These are phyloP conservation scores for Crotalus tigris DNA, from an alignment of 2,113 vertebrate genomes.

Conservation along the genomic window DNA sequence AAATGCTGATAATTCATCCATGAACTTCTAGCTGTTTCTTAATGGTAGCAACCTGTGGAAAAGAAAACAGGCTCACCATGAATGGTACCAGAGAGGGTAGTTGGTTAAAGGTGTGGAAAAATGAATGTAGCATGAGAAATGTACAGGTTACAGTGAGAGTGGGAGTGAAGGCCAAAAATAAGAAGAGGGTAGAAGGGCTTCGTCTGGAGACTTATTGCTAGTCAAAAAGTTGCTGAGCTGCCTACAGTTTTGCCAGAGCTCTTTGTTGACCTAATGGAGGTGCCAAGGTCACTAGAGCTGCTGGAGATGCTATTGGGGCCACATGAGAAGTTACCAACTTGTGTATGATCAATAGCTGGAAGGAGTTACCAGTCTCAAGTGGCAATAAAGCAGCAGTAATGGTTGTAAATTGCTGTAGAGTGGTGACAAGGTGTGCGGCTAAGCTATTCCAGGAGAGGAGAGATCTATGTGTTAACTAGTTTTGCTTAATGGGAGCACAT, in stretches of 20 bases:
- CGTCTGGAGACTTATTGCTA: not conserved
- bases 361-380: not conserved
- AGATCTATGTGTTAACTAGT: not conserved
- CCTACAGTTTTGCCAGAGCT: not conserved
- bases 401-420: not conserved
- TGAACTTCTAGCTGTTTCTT: constrained; percentile 30
- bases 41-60: constrained; percentile 30
- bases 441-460: not conserved
- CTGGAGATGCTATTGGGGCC: not conserved
- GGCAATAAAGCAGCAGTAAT: not conserved
- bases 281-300: not conserved
- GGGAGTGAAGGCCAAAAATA: not conserved
- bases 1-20: constrained; percentile 36
- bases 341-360: not conserved
- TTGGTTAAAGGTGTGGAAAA: not conserved
- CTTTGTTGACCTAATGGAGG: not conserved
- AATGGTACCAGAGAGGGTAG: not conserved
- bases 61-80: not conserved
- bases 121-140: not conserved
- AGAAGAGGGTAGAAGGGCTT: not conserved
- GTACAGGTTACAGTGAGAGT: not conserved
- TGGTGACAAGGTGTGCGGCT: not conserved
- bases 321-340: not conserved
- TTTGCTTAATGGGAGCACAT: not conserved
- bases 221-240: not conserved